Conservation (phyloP, 2,888 invertebrate species). For the Amblyteles armatorius region DNA sequence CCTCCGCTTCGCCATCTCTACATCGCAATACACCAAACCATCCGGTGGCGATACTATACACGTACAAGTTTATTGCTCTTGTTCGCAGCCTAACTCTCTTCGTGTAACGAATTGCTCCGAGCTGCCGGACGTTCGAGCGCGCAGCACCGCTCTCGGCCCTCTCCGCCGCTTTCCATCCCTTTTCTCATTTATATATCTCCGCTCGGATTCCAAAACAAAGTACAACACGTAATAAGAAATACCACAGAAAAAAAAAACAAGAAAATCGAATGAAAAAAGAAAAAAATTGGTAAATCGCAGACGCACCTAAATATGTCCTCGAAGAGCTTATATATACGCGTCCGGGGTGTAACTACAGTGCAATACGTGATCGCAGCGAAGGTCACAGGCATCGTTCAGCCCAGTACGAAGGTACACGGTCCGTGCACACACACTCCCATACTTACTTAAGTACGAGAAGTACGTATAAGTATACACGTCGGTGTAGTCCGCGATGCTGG, state of each 20-base stretch:
- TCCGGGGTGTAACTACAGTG: slow-evolving; percentile 20
- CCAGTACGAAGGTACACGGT: slow-evolving; percentile 3
- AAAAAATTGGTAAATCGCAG: background rate
- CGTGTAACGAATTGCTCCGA: slow-evolving; percentile 81
- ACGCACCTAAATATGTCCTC: slow-evolving; percentile 6
- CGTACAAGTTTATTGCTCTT: slow-evolving; percentile 83
- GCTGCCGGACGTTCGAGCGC: slow-evolving; percentile 50
- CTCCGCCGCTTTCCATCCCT: background rate
- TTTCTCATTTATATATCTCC: slow-evolving; percentile 49
- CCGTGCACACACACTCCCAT: slow-evolving; percentile 33
- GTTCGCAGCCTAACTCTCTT: slow-evolving; percentile 77
- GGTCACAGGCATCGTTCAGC: slow-evolving; percentile 46
- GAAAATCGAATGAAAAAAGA: background rate
- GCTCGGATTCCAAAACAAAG: slow-evolving; percentile 37
- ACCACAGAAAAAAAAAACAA: background rate
- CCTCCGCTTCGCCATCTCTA: slow-evolving; percentile 14
- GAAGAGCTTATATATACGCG: slow-evolving; percentile 9
- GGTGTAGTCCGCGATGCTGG: slow-evolving; percentile 30
- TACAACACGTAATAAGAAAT: background rate
- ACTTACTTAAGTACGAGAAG: slow-evolving; percentile 55
- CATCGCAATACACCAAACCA: slow-evolving; percentile 5
- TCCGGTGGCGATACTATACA: slow-evolving; percentile 62
- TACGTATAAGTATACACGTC: slow-evolving; percentile 62
- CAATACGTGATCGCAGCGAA: slow-evolving; percentile 44
- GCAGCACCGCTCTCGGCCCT: slow-evolving; percentile 2